Conservation (phyloP, 2,113 vertebrate genomes). For the Panthera uncia region DNA sequence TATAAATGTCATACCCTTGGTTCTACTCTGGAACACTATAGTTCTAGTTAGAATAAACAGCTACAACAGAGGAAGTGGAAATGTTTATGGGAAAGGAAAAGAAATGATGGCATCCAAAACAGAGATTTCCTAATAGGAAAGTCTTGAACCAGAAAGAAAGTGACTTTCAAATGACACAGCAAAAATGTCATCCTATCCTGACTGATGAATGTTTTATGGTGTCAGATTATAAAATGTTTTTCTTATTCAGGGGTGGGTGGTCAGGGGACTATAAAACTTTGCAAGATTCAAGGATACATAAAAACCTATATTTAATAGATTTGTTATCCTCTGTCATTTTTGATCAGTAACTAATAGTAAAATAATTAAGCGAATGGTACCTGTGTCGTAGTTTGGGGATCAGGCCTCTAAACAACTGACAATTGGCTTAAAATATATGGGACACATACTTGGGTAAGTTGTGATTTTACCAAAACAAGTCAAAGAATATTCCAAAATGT, state of each 20-base stretch:
- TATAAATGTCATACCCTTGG: background rate
- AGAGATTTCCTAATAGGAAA: background rate
- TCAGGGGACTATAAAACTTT: background rate
- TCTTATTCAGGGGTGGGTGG: background rate
- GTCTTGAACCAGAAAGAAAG: background rate
- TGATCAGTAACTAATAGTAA: background rate
- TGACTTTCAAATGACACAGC: background rate
- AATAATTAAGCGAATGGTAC: background rate
- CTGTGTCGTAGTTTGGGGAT: background rate
- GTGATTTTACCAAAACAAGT: background rate
- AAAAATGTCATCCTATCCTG: background rate
- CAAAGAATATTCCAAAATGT: background rate
- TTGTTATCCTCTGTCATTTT: background rate
- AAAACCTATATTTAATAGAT: background rate
- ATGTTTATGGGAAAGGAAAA: background rate
- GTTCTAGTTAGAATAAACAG: background rate
- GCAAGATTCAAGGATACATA: background rate
- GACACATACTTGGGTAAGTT: background rate
- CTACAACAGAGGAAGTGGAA: background rate
- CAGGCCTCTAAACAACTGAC: background rate
- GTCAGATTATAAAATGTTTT: background rate
- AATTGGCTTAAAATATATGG: background rate
- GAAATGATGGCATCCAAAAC: background rate
- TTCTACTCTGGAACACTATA: background rate
- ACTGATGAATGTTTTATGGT: background rate